Evolutionary conservation across 2,113 vertebrate species (phyloP), one percentile per base, ranked within the genome.

Genomic region (Hassar affinis): DNA sequence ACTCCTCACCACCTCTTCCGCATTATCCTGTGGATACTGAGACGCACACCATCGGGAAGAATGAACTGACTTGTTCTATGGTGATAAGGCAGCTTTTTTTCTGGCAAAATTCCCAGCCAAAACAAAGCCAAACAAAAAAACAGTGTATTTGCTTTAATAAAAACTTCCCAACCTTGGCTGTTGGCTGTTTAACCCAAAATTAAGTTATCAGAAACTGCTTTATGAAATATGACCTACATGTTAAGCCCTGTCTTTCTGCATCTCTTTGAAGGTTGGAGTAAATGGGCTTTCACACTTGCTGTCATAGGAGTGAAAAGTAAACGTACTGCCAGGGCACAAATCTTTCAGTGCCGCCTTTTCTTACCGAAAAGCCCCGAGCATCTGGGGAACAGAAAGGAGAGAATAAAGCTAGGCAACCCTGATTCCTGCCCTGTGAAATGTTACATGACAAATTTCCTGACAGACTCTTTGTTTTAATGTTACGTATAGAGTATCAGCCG

Each of bases 181-280:
- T n/a, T n/a, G n/a, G n/a, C n/a, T n/a, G n/a, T n/a, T 69, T 69
- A 78, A 78, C 61, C 62, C 30, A 57, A 59, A 81, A 66, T 77
- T 35, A 83, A 77, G 62, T 78, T 42, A 84, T 78, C 74, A 56
- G 61, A 66, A 68, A 84, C 78, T 78, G 49, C 62, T 45, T 68
- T 69, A 45, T 78, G 75, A 84, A 84, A 84, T 78, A 42, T 84
- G 82, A 20, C 82, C 82, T 57, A 78, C 51, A 57, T 69, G 77
- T 33, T 69, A 78, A 56, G 35, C 51, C n/a, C 25, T 84, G 18
- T 57, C 51, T 57, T 78, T 62, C 25, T 83, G 59, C 76, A 78
- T n/a, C 49, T 25, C 75, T 84, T 84, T 84, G 75, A 84, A 84
- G 82, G 82, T 56, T 78, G 75, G 69, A 84, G 61, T 78, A 54